Conservation (phyloP, 2,888 invertebrate species). For the Eupithecia inturbata region DNA sequence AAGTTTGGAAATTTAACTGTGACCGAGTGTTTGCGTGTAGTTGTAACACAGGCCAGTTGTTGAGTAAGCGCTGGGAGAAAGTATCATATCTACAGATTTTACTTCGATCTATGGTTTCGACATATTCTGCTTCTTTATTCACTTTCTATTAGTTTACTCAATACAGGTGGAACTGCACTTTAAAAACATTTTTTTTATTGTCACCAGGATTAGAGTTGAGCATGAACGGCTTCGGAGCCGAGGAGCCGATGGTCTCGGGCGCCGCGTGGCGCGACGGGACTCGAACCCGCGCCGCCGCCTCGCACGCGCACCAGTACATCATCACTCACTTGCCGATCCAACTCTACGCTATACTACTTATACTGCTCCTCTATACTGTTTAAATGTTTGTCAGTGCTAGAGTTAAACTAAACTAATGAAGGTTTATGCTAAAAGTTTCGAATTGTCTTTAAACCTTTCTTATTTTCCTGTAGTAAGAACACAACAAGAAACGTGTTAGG, state of each 20-base stretch:
- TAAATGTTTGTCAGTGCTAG: slow-evolving; percentile 44
- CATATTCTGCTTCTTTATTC: not conserved
- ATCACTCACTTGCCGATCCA: slow-evolving; percentile 70
- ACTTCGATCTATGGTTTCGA: too few species aligned
- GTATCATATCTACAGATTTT: too few species aligned
- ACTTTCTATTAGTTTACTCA: not conserved
- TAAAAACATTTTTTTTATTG: not conserved
- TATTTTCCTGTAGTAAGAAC: not conserved
- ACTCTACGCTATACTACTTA: slow-evolving; percentile 66
- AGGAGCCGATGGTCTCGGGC: slow-evolving; percentile 78
- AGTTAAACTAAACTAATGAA: not conserved
- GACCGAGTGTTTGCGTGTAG: too few species aligned
- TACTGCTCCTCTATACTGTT: slow-evolving; percentile 68
- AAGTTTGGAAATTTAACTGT: too few species aligned
- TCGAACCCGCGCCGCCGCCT: slow-evolving; percentile 68
- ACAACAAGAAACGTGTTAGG: not conserved
- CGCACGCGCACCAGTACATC: slow-evolving; percentile 71
- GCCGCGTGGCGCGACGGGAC: slow-evolving; percentile 75
- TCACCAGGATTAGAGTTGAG: slow-evolving; percentile 70
- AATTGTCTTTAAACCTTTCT: not conserved
- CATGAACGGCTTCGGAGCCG: slow-evolving; percentile 72
- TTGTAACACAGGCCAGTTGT: too few species aligned
- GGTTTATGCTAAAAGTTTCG: not conserved
- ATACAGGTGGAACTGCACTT: not conserved
- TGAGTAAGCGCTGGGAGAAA: too few species aligned